A percentile compares a stretch with the other conserved stretches of the same genome.
Conservation (phyloP, 2,888 invertebrate species). For the Zelleria hepariella region DNA sequence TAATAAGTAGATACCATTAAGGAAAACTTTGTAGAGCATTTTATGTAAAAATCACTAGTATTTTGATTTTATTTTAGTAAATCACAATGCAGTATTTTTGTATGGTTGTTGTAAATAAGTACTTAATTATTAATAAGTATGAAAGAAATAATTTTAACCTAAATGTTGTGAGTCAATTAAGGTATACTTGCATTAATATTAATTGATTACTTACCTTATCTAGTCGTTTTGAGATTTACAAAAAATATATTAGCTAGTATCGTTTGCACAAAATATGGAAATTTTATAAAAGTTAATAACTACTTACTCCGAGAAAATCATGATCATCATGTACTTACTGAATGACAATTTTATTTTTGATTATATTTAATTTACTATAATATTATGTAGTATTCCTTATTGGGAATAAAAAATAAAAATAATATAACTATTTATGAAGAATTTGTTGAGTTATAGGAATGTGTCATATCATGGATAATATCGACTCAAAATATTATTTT, state of each 20-base stretch:
- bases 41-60: neutral
- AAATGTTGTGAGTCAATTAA: constrained; percentile 57
- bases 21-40: neutral
- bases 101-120: neutral
- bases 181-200: constrained; percentile 11
- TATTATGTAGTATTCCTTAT: constrained; percentile 17
- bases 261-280: neutral
- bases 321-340: constrained; percentile 6
- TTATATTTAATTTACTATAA: neutral
- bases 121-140: neutral
- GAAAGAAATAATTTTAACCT: too few relatives aligned
- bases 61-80: neutral
- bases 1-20: too few relatives aligned
- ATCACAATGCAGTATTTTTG: neutral
- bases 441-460: neutral
- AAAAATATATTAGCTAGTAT: constrained; percentile 14
- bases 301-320: neutral
- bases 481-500: neutral
- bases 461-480: neutral
- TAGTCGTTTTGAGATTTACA: constrained; percentile 62
- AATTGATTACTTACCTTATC: constrained; percentile 28
- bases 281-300: neutral
- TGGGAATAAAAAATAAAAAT: constrained; percentile 17
- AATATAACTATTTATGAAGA: constrained; percentile 7
- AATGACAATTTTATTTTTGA: too few relatives aligned